Conservation (phyloP, 2,797 vertebrate species). For the Cirrhinus mrigala region DNA sequence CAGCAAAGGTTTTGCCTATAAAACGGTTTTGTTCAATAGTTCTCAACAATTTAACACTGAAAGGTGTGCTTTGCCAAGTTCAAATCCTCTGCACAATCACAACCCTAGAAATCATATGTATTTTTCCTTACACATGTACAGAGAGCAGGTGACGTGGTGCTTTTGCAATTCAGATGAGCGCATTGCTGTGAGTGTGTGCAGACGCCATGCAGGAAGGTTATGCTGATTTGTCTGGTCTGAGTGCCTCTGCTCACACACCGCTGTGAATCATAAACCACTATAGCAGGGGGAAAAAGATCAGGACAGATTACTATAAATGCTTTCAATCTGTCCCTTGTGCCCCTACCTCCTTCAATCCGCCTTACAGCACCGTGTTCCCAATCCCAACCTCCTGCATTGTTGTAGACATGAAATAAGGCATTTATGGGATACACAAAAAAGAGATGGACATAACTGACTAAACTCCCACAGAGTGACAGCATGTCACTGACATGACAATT, state of each 20-base stretch:
- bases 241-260: not conserved
- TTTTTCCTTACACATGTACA: not conserved
- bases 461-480: not conserved
- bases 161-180: not conserved
- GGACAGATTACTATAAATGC: not conserved
- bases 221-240: not conserved
- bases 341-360: not conserved
- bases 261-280: not conserved
- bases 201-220: not conserved
- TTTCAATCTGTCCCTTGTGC: slow-evolving; percentile 15
- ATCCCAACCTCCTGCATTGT: not conserved
- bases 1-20: not conserved
- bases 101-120: not conserved
- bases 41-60: not conserved
- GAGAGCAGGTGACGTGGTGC: not conserved
- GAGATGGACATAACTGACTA: not conserved
- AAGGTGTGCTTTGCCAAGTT: not conserved
- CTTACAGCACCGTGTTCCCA: not conserved
- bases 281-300: not conserved
- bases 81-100: not conserved
- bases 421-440: not conserved
- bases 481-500: not conserved
- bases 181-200: not conserved
- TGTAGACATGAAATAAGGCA: not conserved
- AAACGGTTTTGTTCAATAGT: not conserved